Base-by-base conservation (phyloP, 2,797 vertebrate species). In the Acanthurus tractus region DNA sequence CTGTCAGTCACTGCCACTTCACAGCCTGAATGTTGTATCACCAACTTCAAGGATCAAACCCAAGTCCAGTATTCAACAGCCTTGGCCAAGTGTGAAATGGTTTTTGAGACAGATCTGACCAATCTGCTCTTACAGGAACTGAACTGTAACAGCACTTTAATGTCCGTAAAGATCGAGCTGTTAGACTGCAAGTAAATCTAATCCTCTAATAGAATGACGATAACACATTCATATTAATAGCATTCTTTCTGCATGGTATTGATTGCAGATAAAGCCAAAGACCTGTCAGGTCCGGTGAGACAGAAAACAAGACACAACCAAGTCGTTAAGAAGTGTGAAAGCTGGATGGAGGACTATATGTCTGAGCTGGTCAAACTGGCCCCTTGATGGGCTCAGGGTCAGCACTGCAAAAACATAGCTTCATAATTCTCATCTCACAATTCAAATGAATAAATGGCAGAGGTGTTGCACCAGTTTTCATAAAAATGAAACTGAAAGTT, bases 1-100 rank as follows among this genome's bases (percentile, higher is more conserved):
- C n/a, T 50, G 2, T 53, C 38, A 44, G 45, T 53, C 49, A 9
- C 3, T 42, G 29, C 0, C 9, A 42, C 29, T 34, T 25, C 23
- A 42, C n/a, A 25, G 10, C 54, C 13, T 11, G 38, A 65, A 52
- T 34, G 2, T 36, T 12, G 13, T 22, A 17, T 48, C 22, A 61
- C n/a, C 12, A 49, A 2, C 20, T 76, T 71, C 15, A 68, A 48
- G 44, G 23, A 38, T 64, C 36, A 59, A 70, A 55, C 18, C 20
- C 6, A 22, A 18, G 5, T 6, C 6, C 18, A 62, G 23, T 22
- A 18, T 34, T 46, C 6, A 45, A 68, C 29, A 25, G n/a, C n/a
- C 7, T 20, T 38, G 4, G 29, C 9, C 2, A 25, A 45, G 55
- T 20, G 15, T 29, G 38, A 44, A 75, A 44, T 9, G n/a, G 17